Conservation (phyloP, 1,140 invertebrate species). For the Pachypsylla venusta region DNA sequence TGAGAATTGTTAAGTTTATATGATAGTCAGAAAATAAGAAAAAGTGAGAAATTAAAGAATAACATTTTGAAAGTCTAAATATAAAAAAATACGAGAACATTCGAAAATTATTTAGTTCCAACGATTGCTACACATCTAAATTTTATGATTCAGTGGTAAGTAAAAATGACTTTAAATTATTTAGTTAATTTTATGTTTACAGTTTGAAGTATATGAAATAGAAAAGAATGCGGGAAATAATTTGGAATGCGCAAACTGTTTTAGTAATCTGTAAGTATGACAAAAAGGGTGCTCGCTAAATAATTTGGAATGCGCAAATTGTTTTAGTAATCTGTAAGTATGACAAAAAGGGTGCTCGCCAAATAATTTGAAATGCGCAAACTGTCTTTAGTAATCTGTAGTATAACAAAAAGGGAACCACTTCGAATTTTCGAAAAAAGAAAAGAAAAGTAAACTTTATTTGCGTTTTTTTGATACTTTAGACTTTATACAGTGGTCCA, state of each 20-base stretch:
- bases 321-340: conserved; percentile 50
- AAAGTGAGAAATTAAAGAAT: too few relatives aligned
- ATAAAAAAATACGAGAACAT: too few relatives aligned
- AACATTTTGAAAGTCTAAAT: too few relatives aligned
- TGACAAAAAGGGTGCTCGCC: conserved; percentile 30
- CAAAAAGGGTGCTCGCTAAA: conserved; percentile 37
- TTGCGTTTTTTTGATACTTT: too few relatives aligned
- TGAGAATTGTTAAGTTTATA: too few relatives aligned
- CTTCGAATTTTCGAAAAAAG: not conserved
- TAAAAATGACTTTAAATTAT: too few relatives aligned
- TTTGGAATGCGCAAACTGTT: conserved; percentile 67
- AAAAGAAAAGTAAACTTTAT: too few relatives aligned
- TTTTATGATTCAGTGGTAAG: too few relatives aligned
- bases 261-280: conserved; percentile 43
- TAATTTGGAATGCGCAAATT: conserved; percentile 64
- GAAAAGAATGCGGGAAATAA: conserved; percentile 63
- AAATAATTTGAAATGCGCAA: conserved; percentile 64
- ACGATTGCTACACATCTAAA: too few relatives aligned
- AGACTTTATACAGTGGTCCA: too few relatives aligned
- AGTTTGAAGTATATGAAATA: conserved; percentile 62
- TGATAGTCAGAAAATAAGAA: too few relatives aligned
- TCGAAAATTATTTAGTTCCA: too few relatives aligned
- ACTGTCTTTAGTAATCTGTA: conserved; percentile 56
- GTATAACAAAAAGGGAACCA: conserved; percentile 19
- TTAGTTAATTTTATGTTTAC: conserved; percentile 14